Evolutionary conservation across 2,888 invertebrate species (phyloP), one percentile per base, ranked within the genome.

Genomic region (Synanthedon tipuliformis): DNA sequence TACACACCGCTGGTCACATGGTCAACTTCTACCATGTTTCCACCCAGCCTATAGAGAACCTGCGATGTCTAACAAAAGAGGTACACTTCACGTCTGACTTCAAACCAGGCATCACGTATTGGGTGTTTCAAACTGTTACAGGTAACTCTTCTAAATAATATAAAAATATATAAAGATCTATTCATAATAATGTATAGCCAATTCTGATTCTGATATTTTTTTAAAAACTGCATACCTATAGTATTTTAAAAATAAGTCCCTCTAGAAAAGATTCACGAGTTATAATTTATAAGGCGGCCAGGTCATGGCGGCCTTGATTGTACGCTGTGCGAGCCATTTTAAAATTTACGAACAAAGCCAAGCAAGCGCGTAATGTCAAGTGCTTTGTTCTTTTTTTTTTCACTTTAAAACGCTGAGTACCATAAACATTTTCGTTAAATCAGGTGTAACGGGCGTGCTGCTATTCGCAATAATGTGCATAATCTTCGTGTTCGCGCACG

Each of bases 11-110:
- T 3, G 98, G 98, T 0, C 98, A 98, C 69, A 94, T 98, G 73
- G 95, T 98, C 40, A 98, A 98, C 81, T 98, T 98, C 81, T 98
- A 98, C 76, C 98, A 98, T 71, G 95, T 98, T 0, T 97, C 97
- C 4, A 98, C 97, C 0, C 98, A 98, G 71, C 96, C 97, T 0
- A 89, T 97, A 1, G 97, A 96, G 68, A 96, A 98, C 78, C 83
- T 98, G 2, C 90, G 94, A 40, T 98, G 98, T 71, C 89, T 98
- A 5, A 98, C 98, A 1, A 94, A 95, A 60, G 98, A 98, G 79
- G 93, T 98, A 8, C 94, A 95, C 64, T 98, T 98, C 71, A 93
- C 95, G 0, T 97, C 97, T 0, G 98, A 98, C 78, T 96, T 96
- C 68, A 93, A 95, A 66, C 97, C 97, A 0, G 96, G 96, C 10